phyloP scores from a whole-genome alignment of 2,888 invertebrate genomes.

The Zygogramma bicolorata region DNA sequence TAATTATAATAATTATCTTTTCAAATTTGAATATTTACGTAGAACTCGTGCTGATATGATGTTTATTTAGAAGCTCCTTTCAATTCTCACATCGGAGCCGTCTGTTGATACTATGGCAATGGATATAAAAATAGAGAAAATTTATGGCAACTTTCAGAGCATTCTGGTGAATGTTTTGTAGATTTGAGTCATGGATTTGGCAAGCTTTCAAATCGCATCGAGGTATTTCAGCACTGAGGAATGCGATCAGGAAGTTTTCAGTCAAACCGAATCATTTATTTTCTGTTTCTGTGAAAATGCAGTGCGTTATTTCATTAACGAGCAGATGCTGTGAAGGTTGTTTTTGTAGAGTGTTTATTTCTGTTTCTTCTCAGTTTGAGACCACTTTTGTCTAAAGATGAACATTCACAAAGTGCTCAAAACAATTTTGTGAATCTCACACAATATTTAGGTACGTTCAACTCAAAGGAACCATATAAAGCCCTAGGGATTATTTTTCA shows the following conservation, averaged over 20 bases:
- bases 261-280: background rate
- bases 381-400: too few species aligned
- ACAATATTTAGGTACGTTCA: too few species aligned
- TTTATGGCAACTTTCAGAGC: background rate
- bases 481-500: too few species aligned
- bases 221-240: conserved; percentile 20
- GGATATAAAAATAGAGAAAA: conserved; percentile 3
- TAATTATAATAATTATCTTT: background rate
- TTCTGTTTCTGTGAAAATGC: background rate
- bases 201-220: conserved; percentile 15
- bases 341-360: background rate
- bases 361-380: too few species aligned
- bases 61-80: background rate
- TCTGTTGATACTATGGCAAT: background rate
- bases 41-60: background rate
- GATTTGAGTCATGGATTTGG: conserved; percentile 20
- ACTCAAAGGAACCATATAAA: too few species aligned
- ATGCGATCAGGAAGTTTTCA: conserved; percentile 23
- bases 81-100: background rate
- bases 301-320: background rate
- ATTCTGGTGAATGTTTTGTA: conserved; percentile 1
- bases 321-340: background rate
- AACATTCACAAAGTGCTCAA: too few species aligned
- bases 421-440: too few species aligned
- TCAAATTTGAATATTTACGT: background rate